Evolutionary conservation across 2,888 invertebrate genomes (phyloP).

Genomic region (Drosophila subquinaria): DNA sequence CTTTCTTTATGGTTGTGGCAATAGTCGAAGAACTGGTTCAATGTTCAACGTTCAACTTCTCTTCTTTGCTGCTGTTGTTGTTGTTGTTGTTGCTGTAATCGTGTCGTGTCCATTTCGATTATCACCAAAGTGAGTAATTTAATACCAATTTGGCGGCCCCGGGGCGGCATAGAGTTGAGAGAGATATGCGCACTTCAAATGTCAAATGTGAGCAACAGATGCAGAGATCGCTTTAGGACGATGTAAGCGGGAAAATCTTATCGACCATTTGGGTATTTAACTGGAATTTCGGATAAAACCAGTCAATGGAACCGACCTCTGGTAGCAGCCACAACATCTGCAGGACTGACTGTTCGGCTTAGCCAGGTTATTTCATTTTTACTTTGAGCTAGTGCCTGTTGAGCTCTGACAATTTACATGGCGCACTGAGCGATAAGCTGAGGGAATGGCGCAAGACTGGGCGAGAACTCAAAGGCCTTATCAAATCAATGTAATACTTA

Average conservation of each 20-base stretch:
- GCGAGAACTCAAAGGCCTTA: constrained; percentile 9
- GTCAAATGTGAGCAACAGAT: constrained; percentile 81
- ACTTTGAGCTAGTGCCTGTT: constrained; percentile 66
- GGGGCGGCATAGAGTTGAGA: constrained; percentile 74
- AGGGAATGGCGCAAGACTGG: constrained; percentile 8
- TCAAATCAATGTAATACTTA: constrained; percentile 13
- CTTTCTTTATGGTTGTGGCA: constrained; percentile 70
- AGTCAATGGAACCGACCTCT: constrained; percentile 15
- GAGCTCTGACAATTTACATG: constrained; percentile 66
- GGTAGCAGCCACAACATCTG: constrained; percentile 33
- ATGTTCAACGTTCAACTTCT: constrained; percentile 27
- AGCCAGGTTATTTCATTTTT: constrained; percentile 46
- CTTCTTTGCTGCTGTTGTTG: neutral
- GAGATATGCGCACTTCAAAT: constrained; percentile 80
- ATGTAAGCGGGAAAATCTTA: constrained; percentile 60
- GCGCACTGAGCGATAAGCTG: constrained; percentile 50
- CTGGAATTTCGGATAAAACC: constrained; percentile 67
- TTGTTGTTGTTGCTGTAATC: constrained; percentile 62
- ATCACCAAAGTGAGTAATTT: constrained; percentile 80
- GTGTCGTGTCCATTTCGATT: constrained; percentile 81
- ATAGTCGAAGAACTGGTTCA: constrained; percentile 71
- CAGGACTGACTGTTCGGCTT: constrained; percentile 31
- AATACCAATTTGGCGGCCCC: constrained; percentile 79
- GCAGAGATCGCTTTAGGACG: constrained; percentile 40
- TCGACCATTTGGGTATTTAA: constrained; percentile 67